phyloP scores from a whole-genome alignment of 1,140 invertebrate species.

The Hycleus cichorii region DNA sequence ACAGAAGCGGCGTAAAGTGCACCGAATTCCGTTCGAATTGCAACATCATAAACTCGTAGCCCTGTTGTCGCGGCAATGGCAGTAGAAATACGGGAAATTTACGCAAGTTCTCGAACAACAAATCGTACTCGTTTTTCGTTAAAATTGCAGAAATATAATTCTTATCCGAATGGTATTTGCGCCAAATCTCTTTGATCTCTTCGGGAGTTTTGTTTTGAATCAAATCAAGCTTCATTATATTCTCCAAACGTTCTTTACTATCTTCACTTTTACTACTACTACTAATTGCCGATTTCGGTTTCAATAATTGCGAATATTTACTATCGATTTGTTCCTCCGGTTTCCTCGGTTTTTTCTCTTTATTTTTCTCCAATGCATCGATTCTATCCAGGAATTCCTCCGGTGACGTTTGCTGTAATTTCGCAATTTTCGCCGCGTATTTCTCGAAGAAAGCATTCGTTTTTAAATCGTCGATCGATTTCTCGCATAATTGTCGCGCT shows the following conservation, averaged over 20 bases:
- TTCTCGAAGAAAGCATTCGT: slow-evolving; percentile 77
- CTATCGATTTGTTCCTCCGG: slow-evolving; percentile 20
- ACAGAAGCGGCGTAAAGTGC: slow-evolving; percentile 80
- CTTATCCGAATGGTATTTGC: slow-evolving; percentile 71
- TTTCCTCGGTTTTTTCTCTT: slow-evolving; percentile 37
- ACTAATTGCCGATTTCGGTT: slow-evolving; percentile 42
- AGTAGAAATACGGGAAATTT: slow-evolving; percentile 69
- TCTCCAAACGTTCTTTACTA: slow-evolving; percentile 52
- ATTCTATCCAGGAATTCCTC: slow-evolving; percentile 65
- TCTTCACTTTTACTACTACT: slow-evolving; percentile 33
- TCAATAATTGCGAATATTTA: slow-evolving; percentile 48
- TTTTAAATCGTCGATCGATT: slow-evolving; percentile 57
- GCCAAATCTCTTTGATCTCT: slow-evolving; percentile 74
- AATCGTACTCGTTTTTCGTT: slow-evolving; percentile 51
- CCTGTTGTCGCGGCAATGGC: slow-evolving; percentile 70
- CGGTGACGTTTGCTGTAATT: slow-evolving; percentile 64
- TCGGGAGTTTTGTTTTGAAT: slow-evolving; percentile 62
- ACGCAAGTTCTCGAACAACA: slow-evolving; percentile 49
- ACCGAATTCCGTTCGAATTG: slow-evolving; percentile 68
- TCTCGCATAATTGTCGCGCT: slow-evolving; percentile 44
- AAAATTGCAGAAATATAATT: slow-evolving; percentile 66
- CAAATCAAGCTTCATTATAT: slow-evolving; percentile 74
- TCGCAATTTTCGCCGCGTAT: slow-evolving; percentile 70
- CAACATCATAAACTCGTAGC: slow-evolving; percentile 82
- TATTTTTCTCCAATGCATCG: slow-evolving; percentile 50